Conservation (phyloP, 2,888 invertebrate genomes). For the Drosophila anomalata region DNA sequence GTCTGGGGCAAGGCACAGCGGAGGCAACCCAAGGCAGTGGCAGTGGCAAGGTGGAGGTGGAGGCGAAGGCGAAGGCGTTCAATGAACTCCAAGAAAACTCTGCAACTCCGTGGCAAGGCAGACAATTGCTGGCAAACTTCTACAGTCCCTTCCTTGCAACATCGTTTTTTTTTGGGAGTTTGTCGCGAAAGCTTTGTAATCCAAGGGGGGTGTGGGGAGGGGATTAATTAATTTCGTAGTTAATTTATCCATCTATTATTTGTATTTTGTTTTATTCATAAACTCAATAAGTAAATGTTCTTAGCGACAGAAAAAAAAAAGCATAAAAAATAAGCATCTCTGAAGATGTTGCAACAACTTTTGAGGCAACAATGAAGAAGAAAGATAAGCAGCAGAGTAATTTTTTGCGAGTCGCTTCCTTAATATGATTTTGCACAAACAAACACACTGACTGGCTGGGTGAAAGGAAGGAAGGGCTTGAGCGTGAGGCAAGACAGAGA, state of each 20-base stretch:
- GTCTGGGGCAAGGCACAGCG: constrained; percentile 27
- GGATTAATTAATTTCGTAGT: background rate
- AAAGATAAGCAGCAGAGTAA: constrained; percentile 29
- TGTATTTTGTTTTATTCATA: constrained; percentile 2
- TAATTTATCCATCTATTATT: background rate
- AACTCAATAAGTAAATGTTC: constrained; percentile 12
- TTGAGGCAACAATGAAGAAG: constrained; percentile 50
- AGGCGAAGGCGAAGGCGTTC: constrained; percentile 51
- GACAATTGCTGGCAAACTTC: constrained; percentile 41
- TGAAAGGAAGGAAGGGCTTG: background rate
- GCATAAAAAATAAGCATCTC: constrained; percentile 9
- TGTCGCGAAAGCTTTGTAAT: constrained; percentile 21
- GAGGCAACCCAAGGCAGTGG: constrained; percentile 3
- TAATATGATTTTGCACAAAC: constrained; percentile 74
- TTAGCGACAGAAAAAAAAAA: background rate
- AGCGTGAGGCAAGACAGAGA: constrained; percentile 7
- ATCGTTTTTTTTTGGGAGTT: constrained; percentile 19
- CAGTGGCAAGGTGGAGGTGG: constrained; percentile 6
- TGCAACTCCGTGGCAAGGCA: constrained; percentile 28
- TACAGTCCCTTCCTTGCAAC: constrained; percentile 9
- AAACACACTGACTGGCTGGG: constrained; percentile 28
- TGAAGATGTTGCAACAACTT: constrained; percentile 73
- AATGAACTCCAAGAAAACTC: constrained; percentile 61
- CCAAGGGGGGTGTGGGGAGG: background rate
- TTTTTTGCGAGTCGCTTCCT: constrained; percentile 43